These are phyloP conservation scores for Neomonachus schauinslandi DNA, from an alignment of 2,113 vertebrate genomes.

Conservation along the genomic window DNA sequence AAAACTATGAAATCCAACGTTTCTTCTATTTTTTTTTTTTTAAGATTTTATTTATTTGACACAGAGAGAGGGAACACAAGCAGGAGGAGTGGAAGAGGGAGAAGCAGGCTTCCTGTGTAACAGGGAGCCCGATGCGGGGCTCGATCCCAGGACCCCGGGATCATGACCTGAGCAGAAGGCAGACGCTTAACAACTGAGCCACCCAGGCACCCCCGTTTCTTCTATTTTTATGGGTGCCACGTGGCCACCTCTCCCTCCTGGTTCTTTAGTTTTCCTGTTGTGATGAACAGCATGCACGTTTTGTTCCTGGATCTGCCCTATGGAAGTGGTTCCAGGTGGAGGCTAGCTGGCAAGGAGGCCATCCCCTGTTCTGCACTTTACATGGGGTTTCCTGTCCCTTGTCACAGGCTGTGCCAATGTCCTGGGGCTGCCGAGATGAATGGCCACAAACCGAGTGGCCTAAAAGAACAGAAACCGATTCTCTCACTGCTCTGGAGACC, in stretches of 20 bases:
- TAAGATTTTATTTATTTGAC: no score
- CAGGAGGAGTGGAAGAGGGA: no score
- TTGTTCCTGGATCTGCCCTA: no score
- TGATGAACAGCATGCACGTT: fast-evolving
- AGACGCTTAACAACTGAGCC: no score
- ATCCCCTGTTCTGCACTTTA: neutral
- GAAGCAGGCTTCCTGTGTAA: no score
- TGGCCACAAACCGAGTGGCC: neutral
- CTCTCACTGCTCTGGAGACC: neutral
- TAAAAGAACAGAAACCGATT: neutral
- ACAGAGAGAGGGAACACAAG: no score
- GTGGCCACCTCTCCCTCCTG: neutral
- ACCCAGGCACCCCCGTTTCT: no score
- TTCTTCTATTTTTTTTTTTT: neutral
- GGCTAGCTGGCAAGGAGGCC: fast-evolving
- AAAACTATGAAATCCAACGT: no score
- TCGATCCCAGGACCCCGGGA: no score
- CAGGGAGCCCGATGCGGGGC: no score
- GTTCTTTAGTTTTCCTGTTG: neutral
- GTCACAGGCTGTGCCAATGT: fast-evolving
- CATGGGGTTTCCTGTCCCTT: neutral
- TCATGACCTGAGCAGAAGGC: no score
- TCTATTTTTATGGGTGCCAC: fast-evolving
- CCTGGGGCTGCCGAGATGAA: no score
- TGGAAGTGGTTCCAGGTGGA: fast-evolving